These are phyloP conservation scores for Ranitomeya imitator DNA, from an alignment of 2,113 vertebrate genomes.

Conservation along the genomic window DNA sequence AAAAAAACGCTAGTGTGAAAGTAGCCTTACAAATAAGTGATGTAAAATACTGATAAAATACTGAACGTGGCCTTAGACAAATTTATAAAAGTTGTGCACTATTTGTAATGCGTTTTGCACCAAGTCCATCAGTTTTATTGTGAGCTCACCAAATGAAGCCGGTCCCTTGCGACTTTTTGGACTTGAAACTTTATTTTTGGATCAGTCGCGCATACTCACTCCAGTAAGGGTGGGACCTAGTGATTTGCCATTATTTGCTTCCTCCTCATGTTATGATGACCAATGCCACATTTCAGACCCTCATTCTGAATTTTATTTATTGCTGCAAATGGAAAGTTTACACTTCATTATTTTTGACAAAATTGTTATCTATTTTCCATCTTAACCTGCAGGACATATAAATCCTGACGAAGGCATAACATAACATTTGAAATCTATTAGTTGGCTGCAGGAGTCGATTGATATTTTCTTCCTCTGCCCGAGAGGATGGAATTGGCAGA, in stretches of 20 bases:
- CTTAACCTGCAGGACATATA: slow-evolving; percentile 10
- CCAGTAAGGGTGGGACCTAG: too few species aligned
- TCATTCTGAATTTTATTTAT: neutral
- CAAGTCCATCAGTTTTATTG: too few species aligned
- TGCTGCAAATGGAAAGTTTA: neutral
- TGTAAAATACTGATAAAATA: too few species aligned
- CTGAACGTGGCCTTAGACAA: too few species aligned
- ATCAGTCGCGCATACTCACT: too few species aligned
- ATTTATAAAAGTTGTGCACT: too few species aligned
- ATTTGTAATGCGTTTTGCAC: too few species aligned
- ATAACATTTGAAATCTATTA: neutral
- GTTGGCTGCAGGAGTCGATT: neutral
- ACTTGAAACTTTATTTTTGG: too few species aligned
- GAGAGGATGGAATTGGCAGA: neutral
- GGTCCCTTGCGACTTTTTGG: too few species aligned
- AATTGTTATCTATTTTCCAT: neutral
- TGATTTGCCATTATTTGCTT: neutral
- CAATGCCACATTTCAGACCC: neutral
- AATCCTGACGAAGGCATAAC: neutral
- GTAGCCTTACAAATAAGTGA: too few species aligned
- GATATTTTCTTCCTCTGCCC: neutral
- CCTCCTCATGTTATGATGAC: neutral
- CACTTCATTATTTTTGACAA: neutral
- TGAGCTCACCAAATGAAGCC: too few species aligned
- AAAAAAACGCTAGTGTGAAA: too few species aligned